These are phyloP conservation scores for Chaetura pelagica DNA, from an alignment of 2,113 vertebrate species.

Conservation along the genomic window DNA sequence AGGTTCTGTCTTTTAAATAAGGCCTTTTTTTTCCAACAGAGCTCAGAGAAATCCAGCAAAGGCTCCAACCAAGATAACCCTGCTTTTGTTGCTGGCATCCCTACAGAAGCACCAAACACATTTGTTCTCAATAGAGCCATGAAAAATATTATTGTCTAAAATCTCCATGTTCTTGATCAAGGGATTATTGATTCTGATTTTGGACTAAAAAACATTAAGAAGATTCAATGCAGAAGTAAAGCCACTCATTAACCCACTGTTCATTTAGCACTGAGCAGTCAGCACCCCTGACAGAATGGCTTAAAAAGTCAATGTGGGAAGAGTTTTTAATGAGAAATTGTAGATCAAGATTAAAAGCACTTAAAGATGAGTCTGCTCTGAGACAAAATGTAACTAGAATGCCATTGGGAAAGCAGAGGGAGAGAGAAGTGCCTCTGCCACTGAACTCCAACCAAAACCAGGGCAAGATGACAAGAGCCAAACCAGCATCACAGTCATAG, in stretches of 20 bases:
- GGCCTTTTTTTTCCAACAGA: not conserved
- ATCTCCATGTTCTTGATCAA: not conserved
- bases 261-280: not conserved
- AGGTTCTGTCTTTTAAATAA: not conserved
- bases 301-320: not conserved
- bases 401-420: not conserved
- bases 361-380: not conserved
- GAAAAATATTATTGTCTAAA: not conserved
- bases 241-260: not conserved
- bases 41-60: not conserved
- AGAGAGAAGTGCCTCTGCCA: not conserved
- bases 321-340: not conserved
- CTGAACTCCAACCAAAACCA: no score
- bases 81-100: not conserved
- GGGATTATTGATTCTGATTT: not conserved
- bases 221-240: not conserved
- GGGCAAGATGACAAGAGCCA: not conserved
- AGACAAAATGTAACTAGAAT: not conserved
- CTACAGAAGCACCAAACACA: not conserved
- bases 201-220: not conserved
- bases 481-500: rapidly evolving
- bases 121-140: not conserved
- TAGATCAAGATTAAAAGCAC: not conserved
- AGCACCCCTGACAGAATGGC: rapidly evolving
- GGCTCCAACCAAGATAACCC: not conserved